Base-by-base conservation (phyloP, 2,888 invertebrate genomes). In the Sarcophaga subvicina region DNA sequence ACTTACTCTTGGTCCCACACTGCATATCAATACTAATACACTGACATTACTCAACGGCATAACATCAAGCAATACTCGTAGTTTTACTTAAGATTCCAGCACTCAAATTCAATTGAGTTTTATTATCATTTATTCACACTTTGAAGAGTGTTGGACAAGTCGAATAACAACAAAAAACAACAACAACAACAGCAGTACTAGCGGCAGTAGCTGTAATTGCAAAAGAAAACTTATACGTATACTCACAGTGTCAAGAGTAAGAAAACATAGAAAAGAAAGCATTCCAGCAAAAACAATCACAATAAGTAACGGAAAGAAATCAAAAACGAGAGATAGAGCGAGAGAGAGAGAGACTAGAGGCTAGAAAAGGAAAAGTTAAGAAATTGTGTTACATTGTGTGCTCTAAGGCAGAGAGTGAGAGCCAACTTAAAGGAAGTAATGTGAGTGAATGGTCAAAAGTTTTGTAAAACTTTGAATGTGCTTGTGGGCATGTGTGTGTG, bases 31-130 rank as follows among this genome's bases (percentile, higher is more conserved):
- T 54, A 54, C 54, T 12, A 54, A 54, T 17, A 17, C 54, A 54
- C 54, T 54, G 12, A 3, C 54, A 54, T 37, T 2, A 37, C 37
- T 37, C 37, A 37, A 37, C 10, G 37, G 2, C 37, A 37, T 2
- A 37, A 4, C 54, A 54, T 54, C 37, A 66, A 37, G 25, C 2
- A 64, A 20, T 64, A 14, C 64, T 10, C 37, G 37, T 37, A 37
- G 37, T 37, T 37, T 37, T 37, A 37, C 8, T 37, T 37, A 37
- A 37, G 8, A n/a, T 64, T 11, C 6, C 22, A 59, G 20, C 60
- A 72, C 72, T 78, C 66, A 62, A 78, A 83, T 63, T 78, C 72
- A 83, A 83, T 83, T 78, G 66, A 72, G 54, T 78, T 82, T 82
- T 70, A 82, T 82, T 82, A 82, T 71, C 59, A 64, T 67, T 76